Evolutionary conservation across 1,140 invertebrate genomes (phyloP), one percentile per base, ranked within the genome.

Genomic region (Sitobion miscanthi): DNA sequence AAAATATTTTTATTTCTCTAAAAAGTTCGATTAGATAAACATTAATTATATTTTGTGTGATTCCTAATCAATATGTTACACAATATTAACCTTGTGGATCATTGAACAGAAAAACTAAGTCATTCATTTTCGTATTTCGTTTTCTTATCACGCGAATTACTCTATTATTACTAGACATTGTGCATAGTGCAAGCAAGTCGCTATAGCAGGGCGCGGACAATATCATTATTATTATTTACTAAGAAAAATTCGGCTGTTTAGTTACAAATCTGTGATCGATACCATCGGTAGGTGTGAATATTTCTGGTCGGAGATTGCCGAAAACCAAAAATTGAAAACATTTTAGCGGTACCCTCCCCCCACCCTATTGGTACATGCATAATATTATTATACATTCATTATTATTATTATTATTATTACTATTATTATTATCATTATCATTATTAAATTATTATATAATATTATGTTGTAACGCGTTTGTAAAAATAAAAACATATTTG

Each of bases 361-460:
- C 62, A 69, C 25, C 30, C 3, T 77, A n/a, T n/a, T n/a, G 62
- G 25, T 69, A n/a, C n/a, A 77, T 77, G 9, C 62, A 77, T 77
- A 35, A 77, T 77, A 77, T 77, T 69, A 69, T 69, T 77, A 77
- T 69, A 69, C 62, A 69, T 69, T 69, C 2, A 69, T 69, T n/a
- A 69, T 69, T 69, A 62, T 57, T 57, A 57, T 57, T 62, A 62
- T 62, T 62, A 62, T n/a, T n/a, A 77, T 77, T 77, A 57, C 7
- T 47, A 57, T 30, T 25, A 57, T 23, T 57, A 57, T 57, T 57
- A 57, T 57, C 25, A 62, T 62, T 62, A 62, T 62, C 25, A 62
- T 62, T 77, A n/a, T 77, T 77, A 77, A 77, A n/a, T n/a, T 77
- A 77, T 77, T 77, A 77, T 77, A 77, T 77, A 30, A 62, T 69